These are phyloP conservation scores for Taenaris catops DNA, from an alignment of 2,888 invertebrate species.

Conservation along the genomic window DNA sequence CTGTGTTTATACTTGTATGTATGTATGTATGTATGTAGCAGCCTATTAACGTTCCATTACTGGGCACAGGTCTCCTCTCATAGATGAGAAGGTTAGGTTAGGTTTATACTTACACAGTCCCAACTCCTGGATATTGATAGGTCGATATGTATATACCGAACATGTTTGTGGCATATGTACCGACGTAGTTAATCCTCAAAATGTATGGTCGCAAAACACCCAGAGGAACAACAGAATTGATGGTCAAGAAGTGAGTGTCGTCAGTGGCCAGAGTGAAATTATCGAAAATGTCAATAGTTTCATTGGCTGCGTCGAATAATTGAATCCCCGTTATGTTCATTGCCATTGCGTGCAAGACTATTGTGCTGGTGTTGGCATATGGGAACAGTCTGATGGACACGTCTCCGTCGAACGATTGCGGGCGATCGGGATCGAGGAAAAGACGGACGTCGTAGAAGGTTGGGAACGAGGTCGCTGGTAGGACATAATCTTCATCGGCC, in stretches of 20 bases:
- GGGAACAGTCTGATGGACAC: conserved; percentile 60
- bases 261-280: conserved; percentile 34
- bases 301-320: conserved; percentile 31
- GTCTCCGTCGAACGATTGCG: conserved; percentile 57
- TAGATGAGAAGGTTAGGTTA: no score
- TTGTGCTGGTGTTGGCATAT: conserved; percentile 33
- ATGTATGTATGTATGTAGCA: no score
- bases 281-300: conserved; percentile 29
- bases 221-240: conserved; percentile 51
- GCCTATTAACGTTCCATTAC: no score
- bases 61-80: no score
- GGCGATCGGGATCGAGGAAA: conserved; percentile 57
- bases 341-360: conserved; percentile 71
- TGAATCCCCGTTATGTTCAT: conserved; percentile 42
- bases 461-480: conserved; percentile 76
- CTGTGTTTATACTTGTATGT: no score
- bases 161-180: conserved; percentile 77
- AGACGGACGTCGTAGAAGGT: conserved; percentile 72
- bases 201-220: conserved; percentile 51
- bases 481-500: conserved; percentile 52
- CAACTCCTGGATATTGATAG: conserved; percentile 45
- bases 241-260: conserved; percentile 70
- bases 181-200: conserved; percentile 77
- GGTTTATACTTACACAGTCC: conserved; percentile 47
- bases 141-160: conserved; percentile 83